Base-by-base conservation (phyloP, 2,888 invertebrate genomes). In the Scaptomyza polygonia region DNA sequence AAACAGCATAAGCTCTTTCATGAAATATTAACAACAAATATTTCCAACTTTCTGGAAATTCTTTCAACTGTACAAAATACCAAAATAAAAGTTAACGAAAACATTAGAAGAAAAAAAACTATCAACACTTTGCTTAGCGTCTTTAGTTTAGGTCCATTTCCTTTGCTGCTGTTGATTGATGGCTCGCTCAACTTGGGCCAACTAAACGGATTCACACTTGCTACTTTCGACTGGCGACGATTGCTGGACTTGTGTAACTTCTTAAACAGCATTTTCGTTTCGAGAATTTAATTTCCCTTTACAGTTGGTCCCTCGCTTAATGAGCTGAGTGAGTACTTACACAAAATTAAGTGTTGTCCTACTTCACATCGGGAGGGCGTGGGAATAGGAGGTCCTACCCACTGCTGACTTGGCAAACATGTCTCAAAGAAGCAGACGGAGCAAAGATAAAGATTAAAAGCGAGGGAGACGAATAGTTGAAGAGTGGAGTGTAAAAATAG, bases 311-410 rank as follows among this genome's bases (percentile, higher is more conserved):
- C 58, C 63, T 73, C 71, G 72, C 86, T 80, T 84, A 84, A 84
- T 84, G 84, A 84, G 88, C 88, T 84, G 88, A 84, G 84, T 84
- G 88, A 86, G 88, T 84, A 86, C 88, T 88, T 84, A 88, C 85
- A 88, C 75, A 84, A 88, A 84, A 84, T 88, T 88, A 84, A 84
- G 88, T 84, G 84, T 84, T 84, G 84, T 83, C 87, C 84, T 72
- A 88, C 84, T 84, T 84, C 84, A 5, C 36, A 69, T 74, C 72
- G 63, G 7, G 69, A 54, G 34, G 6, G n/a, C 7, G 36, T 36
- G 36, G 36, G 36, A 21, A 21, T 21, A 6, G 32, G 8, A 14
- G 14, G 14, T 2, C 14, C 8, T 14, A 14, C 36, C 75, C 56
- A 77, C 87, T 73, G 88, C 88, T 87, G 82, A 82, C 80, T 86